These are phyloP conservation scores for Agrochola lota DNA, from an alignment of 2,888 invertebrate genomes.

Conservation along the genomic window DNA sequence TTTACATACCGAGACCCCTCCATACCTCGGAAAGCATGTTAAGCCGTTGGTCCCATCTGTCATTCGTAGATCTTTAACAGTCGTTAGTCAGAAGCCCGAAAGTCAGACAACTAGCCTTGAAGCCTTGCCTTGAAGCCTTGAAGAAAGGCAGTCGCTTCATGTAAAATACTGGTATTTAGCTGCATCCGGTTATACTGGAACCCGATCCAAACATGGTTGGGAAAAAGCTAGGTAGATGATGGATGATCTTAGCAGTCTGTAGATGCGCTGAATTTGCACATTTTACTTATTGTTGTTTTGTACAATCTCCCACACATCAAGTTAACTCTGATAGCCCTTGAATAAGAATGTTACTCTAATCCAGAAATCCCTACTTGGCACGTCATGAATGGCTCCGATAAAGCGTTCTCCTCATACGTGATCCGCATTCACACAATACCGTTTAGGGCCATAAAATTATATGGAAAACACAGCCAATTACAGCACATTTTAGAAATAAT, in stretches of 20 bases:
- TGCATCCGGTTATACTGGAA: background rate
- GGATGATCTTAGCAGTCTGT: background rate
- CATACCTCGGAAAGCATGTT: background rate
- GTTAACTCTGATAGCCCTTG: constrained; percentile 46
- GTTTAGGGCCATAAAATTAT: constrained; percentile 40
- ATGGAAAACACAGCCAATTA: constrained; percentile 22
- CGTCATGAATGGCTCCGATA: constrained; percentile 67
- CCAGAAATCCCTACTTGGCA: constrained; percentile 67
- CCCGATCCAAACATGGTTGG: background rate
- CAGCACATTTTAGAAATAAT: constrained; percentile 8
- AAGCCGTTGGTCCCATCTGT: background rate
- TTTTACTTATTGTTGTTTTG: constrained; percentile 23
- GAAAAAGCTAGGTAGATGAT: background rate
- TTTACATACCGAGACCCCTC: background rate
- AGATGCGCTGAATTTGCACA: constrained; percentile 2
- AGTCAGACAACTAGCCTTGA: background rate
- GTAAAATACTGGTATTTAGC: background rate
- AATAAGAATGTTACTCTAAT: constrained; percentile 64
- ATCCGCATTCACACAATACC: constrained; percentile 57
- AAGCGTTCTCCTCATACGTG: constrained; percentile 67
- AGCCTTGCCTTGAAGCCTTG: no score
- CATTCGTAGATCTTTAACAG: background rate
- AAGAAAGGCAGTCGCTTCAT: no score
- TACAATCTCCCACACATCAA: constrained; percentile 34
- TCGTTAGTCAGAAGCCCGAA: no score